These are phyloP conservation scores for Sebastes baramenuke DNA, from an alignment of 2,797 vertebrate species.

Conservation along the genomic window DNA sequence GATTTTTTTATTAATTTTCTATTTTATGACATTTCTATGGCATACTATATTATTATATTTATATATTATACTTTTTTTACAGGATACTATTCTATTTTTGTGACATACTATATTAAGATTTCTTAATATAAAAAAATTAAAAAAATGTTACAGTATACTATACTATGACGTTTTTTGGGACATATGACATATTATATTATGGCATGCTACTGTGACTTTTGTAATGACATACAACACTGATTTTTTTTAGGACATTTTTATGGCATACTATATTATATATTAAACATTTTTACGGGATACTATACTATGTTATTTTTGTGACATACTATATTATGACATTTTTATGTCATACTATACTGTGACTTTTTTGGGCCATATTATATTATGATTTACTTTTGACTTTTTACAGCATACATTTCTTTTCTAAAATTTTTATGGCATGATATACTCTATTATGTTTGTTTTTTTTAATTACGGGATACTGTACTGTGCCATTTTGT, in stretches of 20 bases:
- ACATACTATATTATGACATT: background rate
- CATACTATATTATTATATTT: background rate
- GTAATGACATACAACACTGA: no score
- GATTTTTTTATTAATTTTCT: background rate
- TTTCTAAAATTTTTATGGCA: no score
- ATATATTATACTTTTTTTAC: no score
- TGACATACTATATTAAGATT: background rate
- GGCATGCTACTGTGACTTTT: no score
- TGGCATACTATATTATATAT: background rate
- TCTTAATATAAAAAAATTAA: no score
- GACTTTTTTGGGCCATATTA: background rate
- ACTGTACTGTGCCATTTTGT: background rate
- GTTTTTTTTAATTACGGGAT: background rate
- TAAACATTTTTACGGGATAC: background rate
- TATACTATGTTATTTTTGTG: background rate
- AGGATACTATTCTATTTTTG: no score
- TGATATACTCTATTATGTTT: background rate
- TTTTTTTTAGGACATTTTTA: no score
- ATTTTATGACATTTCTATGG: background rate
- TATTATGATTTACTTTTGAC: no score
- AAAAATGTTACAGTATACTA: background rate
- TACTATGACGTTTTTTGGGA: background rate
- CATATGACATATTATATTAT: no score
- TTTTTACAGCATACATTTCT: no score
- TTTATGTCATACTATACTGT: background rate